These are phyloP conservation scores for Drosophila fuyamai DNA, from an alignment of 1,140 invertebrate species.

Conservation along the genomic window DNA sequence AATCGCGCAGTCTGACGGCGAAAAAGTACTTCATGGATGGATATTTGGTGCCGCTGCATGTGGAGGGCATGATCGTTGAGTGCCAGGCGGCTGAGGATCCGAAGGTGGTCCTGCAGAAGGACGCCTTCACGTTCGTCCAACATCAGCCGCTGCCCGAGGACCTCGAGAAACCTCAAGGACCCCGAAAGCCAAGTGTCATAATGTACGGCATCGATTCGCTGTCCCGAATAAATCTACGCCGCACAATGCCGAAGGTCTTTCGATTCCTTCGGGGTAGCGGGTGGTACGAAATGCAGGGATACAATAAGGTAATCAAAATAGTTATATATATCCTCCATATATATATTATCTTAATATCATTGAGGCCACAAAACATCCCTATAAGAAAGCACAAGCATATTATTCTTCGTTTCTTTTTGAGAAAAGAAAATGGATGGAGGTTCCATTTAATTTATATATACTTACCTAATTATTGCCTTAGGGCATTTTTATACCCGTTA, in stretches of 20 bases:
- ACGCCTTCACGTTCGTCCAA: conserved; percentile 53
- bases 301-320: conserved; percentile 49
- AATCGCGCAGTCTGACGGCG: conserved; percentile 6
- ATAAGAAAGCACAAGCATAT: no score
- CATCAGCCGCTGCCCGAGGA: conserved; percentile 30
- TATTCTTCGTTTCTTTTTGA: no score
- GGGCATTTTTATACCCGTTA: no score
- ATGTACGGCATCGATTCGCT: conserved; percentile 55
- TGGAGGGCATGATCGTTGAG: conserved; percentile 43
- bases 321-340: no score
- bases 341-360: no score
- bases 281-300: conserved; percentile 67
- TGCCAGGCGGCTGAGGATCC: conserved; percentile 39
- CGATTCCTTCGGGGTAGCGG: conserved; percentile 28
- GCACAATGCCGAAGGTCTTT: conserved; percentile 59
- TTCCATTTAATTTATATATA: no score
- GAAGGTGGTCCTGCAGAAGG: conserved; percentile 40
- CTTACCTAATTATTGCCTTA: no score
- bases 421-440: no score
- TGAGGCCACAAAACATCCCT: no score
- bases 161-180: not conserved
- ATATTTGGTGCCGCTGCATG: conserved; percentile 21
- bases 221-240: conserved; percentile 73
- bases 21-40: conserved; percentile 27
- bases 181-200: conserved; percentile 52